These are phyloP conservation scores for Torymus aiolomorphi DNA, from an alignment of 2,888 invertebrate genomes.

Conservation along the genomic window DNA sequence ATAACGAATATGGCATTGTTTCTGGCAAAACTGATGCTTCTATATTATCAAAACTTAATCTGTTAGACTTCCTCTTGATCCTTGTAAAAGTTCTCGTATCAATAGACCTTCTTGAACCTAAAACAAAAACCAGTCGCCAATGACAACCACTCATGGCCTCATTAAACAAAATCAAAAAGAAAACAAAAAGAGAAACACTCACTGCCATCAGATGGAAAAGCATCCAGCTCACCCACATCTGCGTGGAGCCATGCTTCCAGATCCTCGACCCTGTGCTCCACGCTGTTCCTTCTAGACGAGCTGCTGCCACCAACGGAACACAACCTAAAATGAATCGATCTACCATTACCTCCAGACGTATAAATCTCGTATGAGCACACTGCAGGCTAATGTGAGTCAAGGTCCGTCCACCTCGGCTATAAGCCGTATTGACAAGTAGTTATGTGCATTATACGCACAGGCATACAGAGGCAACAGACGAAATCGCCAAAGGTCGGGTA, in stretches of 20 bases:
- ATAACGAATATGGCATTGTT: slow-evolving; percentile 25
- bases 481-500: too few relatives aligned
- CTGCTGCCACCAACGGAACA: slow-evolving; percentile 30
- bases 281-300: slow-evolving; percentile 42
- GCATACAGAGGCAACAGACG: too few relatives aligned
- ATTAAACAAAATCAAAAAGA: not conserved
- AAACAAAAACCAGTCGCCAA: slow-evolving; percentile 10
- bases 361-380: not conserved
- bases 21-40: slow-evolving; percentile 46
- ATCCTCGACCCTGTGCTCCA: slow-evolving; percentile 46
- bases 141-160: not conserved
- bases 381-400: not conserved
- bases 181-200: not conserved
- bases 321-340: slow-evolving; percentile 35
- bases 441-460: too few relatives aligned
- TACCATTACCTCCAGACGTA: not conserved
- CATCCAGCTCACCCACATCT: slow-evolving; percentile 40
- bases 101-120: slow-evolving; percentile 72
- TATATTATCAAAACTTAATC: slow-evolving; percentile 43
- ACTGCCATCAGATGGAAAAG: slow-evolving; percentile 33
- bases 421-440: too few relatives aligned
- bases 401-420: too few relatives aligned
- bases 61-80: slow-evolving; percentile 79
- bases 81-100: slow-evolving; percentile 84
- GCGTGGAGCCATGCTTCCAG: slow-evolving; percentile 56